Percentiles rank a stretch among this genome's conserved stretches.
Evolutionary conservation across 1,140 invertebrate genomes (phyloP).

Genomic region (Ceratoteleas bidentatus): DNA sequence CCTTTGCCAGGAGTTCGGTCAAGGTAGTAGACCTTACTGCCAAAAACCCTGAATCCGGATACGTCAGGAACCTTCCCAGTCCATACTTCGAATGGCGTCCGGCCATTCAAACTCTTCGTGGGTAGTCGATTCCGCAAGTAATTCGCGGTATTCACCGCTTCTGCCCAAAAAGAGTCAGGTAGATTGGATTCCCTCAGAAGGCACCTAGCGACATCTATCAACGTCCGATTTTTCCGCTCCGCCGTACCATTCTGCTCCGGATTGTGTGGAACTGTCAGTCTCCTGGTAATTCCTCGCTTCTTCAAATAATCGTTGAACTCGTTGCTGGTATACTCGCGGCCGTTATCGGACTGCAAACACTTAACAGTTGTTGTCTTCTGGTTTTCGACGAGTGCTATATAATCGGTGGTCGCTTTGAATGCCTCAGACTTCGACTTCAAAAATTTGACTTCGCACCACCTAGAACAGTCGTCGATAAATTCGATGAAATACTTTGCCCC

Average conservation of each 20-base stretch:
- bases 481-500: background rate
- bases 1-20: background rate
- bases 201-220: background rate
- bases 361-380: background rate
- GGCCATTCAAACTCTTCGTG: constrained; percentile 2
- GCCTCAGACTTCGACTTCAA: constrained; percentile 1
- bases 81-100: background rate
- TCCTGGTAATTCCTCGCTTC: background rate
- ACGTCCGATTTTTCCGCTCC: background rate
- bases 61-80: constrained; percentile 5
- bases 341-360: background rate
- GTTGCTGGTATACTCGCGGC: background rate
- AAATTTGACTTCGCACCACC: constrained; percentile 3
- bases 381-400: background rate
- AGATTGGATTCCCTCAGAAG: background rate
- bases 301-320: background rate
- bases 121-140: background rate
- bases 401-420: constrained; percentile 1
- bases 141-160: constrained; percentile 1
- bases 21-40: background rate
- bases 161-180: constrained; percentile 2
- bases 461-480: background rate
- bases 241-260: background rate
- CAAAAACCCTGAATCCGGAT: background rate
- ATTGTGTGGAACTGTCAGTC: background rate